A percentile compares a stretch with the other conserved stretches of the same genome.
Conservation (phyloP, 1,140 invertebrate species). For the Protaetia brevitarsis region DNA sequence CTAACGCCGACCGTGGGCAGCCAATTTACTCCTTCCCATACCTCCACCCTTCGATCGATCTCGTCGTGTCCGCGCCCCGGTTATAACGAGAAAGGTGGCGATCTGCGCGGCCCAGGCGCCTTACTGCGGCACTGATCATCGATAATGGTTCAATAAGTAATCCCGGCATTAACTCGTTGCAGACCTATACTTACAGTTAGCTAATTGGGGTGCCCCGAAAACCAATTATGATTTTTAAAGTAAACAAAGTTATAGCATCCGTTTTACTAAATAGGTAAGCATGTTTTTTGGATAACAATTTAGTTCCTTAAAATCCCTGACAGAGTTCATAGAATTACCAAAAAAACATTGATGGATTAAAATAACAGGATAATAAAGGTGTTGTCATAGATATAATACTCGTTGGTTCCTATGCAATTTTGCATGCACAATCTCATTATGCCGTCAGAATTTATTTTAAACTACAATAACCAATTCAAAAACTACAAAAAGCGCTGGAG, state of each 20-base stretch:
- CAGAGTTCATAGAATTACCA: neutral
- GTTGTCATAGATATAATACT: too few species aligned
- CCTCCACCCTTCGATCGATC: too few species aligned
- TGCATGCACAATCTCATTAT: too few species aligned
- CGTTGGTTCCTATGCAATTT: too few species aligned
- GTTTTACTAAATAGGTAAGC: constrained; percentile 25
- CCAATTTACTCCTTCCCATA: constrained; percentile 4
- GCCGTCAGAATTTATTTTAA: too few species aligned
- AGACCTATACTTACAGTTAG: constrained; percentile 41
- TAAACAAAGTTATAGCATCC: constrained; percentile 38
- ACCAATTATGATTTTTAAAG: constrained; percentile 42
- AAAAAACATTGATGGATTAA: too few species aligned
- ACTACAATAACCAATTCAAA: too few species aligned
- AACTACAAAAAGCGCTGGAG: too few species aligned
- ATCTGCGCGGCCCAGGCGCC: constrained; percentile 28
- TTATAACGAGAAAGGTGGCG: constrained; percentile 20
- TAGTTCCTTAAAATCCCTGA: constrained; percentile 8
- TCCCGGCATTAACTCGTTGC: constrained; percentile 35
- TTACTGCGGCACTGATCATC: constrained; percentile 29
- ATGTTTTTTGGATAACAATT: constrained; percentile 12
- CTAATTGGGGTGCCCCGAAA: constrained; percentile 38
- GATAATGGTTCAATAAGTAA: constrained; percentile 42
- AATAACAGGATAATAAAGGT: too few species aligned
- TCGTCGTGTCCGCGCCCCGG: neutral
- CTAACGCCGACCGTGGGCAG: neutral